Base-by-base conservation (phyloP, 2,888 invertebrate species). In the Synanthedon andrenaeformis region DNA sequence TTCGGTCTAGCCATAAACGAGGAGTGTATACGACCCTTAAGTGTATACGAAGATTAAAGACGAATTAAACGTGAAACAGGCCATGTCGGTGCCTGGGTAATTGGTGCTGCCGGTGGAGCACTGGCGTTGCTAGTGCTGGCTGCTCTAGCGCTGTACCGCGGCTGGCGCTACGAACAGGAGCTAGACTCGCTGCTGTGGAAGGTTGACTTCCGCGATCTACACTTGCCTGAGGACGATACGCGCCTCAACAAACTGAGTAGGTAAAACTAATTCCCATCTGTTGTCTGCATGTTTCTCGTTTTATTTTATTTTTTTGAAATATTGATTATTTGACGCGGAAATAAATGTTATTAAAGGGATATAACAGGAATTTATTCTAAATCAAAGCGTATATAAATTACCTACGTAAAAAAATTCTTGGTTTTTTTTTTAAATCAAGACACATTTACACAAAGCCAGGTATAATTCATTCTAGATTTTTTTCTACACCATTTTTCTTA, bases 151-250 rank as follows among this genome's bases (percentile, higher is more conserved):
- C 85, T 95, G 11, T 95, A 93, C 82, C 91, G 97, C 56, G 97
- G 97, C 76, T 97, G 96, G 96, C 91, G 92, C 45, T 96, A 97
- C 77, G 97, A 97, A 72, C 96, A 97, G 70, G 97, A 97, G 70
- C 88, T 97, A 60, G 97, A 97, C 74, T 96, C 96, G 54, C 83
- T 97, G 45, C 89, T 97, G 45, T 97, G 97, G 97, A 96, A 97
- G 84, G 94, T 97, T 55, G 97, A 97, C 82, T 96, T 93, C 82
- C 92, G 93, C 58, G 97, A 97, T 66, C 93, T 97, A 51, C 92
- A 95, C 69, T 89, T 94, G 48, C 84, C 87, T 3, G 86, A 85
- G n/a, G 84, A 84, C 49, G 82, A 83, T 52, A 82, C 82, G 61
- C 76, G 75, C 68, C 69, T 73, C 78, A 82, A 79, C 82, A 86